Percentiles rank a stretch among this genome's conserved stretches.
These are phyloP conservation scores for Platalea minor DNA, from an alignment of 2,797 vertebrate genomes.

Conservation along the genomic window DNA sequence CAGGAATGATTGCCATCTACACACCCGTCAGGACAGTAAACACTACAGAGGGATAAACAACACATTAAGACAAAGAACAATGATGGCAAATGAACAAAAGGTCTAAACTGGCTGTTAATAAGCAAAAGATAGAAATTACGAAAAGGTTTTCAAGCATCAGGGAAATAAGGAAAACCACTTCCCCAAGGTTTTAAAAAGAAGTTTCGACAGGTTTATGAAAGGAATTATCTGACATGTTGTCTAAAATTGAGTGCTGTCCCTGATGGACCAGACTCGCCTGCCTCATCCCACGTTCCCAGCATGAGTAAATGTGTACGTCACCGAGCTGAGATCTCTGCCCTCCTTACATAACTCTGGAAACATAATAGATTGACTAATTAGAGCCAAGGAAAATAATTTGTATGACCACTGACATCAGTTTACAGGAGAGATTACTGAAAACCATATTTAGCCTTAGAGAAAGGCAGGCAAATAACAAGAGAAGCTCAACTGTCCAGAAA, in stretches of 20 bases:
- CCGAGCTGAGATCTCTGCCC: neutral
- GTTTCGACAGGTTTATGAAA: neutral
- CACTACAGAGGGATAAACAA: neutral
- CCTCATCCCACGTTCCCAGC: neutral
- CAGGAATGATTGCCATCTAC: neutral
- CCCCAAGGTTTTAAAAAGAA: neutral
- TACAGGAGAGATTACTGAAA: neutral
- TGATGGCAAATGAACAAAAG: neutral
- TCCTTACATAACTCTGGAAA: neutral
- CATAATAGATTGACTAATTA: neutral
- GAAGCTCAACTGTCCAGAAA: neutral
- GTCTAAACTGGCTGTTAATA: neutral
- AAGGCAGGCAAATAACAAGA: neutral
- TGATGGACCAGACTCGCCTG: neutral
- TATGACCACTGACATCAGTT: neutral
- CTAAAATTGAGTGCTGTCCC: neutral
- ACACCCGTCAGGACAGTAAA: neutral
- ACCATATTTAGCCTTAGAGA: neutral
- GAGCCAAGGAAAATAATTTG: neutral
- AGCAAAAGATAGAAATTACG: neutral
- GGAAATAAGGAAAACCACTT: accelerated
- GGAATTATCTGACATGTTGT: neutral
- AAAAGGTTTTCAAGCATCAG: neutral
- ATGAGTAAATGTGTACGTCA: neutral
- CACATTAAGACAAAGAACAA: neutral